These are phyloP conservation scores for Mesocricetus auratus DNA, from an alignment of 2,113 vertebrate species.

Conservation along the genomic window DNA sequence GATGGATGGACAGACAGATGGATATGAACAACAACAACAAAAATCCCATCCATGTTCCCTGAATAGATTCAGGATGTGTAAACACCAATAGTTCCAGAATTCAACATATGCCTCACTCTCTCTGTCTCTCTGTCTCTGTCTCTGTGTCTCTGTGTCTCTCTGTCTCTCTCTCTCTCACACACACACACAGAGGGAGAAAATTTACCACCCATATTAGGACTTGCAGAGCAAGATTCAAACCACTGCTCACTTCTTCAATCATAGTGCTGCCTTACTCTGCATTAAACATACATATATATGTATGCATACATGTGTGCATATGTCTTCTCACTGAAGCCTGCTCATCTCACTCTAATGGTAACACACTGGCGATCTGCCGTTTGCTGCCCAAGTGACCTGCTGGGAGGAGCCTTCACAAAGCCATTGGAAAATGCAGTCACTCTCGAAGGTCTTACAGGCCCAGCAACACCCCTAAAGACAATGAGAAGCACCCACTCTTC, in stretches of 20 bases:
- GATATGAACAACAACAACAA: not conserved
- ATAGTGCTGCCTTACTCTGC: not conserved
- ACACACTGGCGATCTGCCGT: not conserved
- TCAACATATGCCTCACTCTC: not conserved
- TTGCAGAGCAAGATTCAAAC: conserved; percentile 14
- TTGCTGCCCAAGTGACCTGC: not conserved
- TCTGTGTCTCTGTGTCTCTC: too few species aligned
- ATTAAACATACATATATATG: not conserved
- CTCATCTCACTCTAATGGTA: not conserved
- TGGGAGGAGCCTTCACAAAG: not conserved
- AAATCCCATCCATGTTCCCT: too few species aligned
- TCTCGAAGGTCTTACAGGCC: not conserved
- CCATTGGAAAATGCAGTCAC: not conserved
- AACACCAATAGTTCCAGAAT: not conserved
- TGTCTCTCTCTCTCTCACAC: too few species aligned
- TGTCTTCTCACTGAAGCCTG: not conserved
- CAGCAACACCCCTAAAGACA: not conserved
- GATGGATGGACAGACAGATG: not conserved
- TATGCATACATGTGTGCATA: too few species aligned
- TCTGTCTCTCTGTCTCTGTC: too few species aligned
- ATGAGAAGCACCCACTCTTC: not conserved
- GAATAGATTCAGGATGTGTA: not conserved
- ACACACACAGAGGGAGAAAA: not conserved
- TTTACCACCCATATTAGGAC: not conserved
- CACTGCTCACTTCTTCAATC: not conserved